Evolutionary conservation across 1,140 invertebrate genomes (phyloP).

Genomic region (Neodiprion lecontei): DNA sequence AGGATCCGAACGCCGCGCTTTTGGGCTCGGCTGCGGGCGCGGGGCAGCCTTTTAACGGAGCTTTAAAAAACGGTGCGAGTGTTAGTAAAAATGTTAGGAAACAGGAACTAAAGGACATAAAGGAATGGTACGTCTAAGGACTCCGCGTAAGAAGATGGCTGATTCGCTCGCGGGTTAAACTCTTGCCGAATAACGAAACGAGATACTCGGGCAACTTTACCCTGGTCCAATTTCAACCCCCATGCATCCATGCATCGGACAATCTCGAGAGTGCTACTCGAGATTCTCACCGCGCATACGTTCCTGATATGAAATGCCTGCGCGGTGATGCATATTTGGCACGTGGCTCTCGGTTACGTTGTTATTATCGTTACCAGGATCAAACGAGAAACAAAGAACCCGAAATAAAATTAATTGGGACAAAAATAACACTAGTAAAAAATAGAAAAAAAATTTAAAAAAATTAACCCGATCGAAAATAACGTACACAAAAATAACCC

Average conservation of each 20-base stretch:
- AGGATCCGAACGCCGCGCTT: slow-evolving; percentile 78
- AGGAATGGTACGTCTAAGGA: slow-evolving; percentile 91
- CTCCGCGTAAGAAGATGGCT: neutral
- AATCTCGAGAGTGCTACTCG: neutral
- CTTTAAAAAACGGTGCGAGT: slow-evolving; percentile 53
- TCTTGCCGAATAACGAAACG: neutral
- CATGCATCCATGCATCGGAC: neutral
- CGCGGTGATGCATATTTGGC: too few species aligned
- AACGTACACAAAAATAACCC: too few species aligned
- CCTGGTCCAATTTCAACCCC: neutral
- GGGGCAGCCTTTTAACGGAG: slow-evolving; percentile 58
- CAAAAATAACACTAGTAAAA: too few species aligned
- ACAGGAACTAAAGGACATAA: slow-evolving; percentile 85
- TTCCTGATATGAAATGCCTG: too few species aligned
- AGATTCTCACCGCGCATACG: too few species aligned
- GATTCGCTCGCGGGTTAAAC: neutral
- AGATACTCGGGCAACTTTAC: neutral
- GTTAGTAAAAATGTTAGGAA: slow-evolving; percentile 69
- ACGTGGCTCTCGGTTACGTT: too few species aligned
- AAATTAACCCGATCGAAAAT: too few species aligned
- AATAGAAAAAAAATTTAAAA: too few species aligned
- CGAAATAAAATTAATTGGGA: too few species aligned
- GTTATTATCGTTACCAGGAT: too few species aligned
- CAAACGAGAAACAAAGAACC: too few species aligned
- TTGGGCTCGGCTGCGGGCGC: slow-evolving; percentile 62